These are phyloP conservation scores for Schizaphis graminum DNA, from an alignment of 2,888 invertebrate species.

Conservation along the genomic window DNA sequence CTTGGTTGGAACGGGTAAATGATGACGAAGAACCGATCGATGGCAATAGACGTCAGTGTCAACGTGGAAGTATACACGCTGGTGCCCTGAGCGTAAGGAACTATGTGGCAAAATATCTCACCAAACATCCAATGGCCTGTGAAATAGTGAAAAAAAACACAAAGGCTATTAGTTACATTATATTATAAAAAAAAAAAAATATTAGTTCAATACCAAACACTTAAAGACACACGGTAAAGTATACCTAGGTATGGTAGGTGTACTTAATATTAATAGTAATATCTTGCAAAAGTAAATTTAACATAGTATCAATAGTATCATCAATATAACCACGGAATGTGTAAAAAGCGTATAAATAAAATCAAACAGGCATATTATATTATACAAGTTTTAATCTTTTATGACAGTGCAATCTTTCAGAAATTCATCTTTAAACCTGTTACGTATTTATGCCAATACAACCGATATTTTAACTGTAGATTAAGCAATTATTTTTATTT, in stretches of 20 bases:
- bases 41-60: conserved; percentile 96
- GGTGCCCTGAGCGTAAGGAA: conserved; percentile 93
- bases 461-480: background rate
- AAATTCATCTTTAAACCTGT: background rate
- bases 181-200: background rate
- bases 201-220: background rate
- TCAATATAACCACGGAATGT: background rate
- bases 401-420: background rate
- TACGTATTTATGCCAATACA: background rate
- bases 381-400: background rate
- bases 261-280: background rate
- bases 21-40: conserved; percentile 97
- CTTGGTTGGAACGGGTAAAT: conserved; percentile 94
- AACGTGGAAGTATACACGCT: conserved; percentile 98
- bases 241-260: background rate
- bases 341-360: background rate
- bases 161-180: background rate
- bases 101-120: conserved; percentile 88
- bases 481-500: too few species aligned
- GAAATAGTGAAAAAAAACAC: conserved; percentile 34
- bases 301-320: background rate
- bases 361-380: background rate
- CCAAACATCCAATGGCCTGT: conserved; percentile 90
- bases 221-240: background rate
- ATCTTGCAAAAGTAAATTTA: background rate